phyloP scores from a whole-genome alignment of 2,797 vertebrate genomes.

The Pitangus sulphuratus region DNA sequence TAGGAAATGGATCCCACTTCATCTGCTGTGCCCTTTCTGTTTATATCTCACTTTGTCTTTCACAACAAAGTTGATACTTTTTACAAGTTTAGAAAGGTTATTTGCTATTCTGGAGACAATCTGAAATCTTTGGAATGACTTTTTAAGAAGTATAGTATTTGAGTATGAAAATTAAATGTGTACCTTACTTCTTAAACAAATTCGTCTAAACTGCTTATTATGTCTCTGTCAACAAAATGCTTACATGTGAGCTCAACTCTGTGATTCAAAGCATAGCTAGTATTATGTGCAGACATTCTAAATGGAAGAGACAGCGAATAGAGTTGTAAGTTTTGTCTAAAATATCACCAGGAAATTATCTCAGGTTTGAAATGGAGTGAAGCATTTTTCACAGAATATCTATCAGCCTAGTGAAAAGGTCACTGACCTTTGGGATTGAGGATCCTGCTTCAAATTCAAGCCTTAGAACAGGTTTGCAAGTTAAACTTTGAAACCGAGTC shows the following conservation, averaged over 20 bases:
- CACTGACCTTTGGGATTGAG: background rate
- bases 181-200: conserved; percentile 69
- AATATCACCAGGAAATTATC: background rate
- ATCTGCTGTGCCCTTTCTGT: background rate
- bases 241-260: conserved; percentile 38
- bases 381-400: background rate
- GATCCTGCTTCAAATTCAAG: background rate
- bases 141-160: conserved; percentile 59
- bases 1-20: background rate
- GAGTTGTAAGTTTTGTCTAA: background rate
- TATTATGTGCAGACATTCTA: background rate
- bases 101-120: conserved; percentile 38
- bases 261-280: background rate
- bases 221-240: conserved; percentile 69
- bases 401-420: background rate
- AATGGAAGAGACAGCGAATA: background rate
- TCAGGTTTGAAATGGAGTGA: background rate
- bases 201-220: conserved; percentile 71
- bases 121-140: conserved; percentile 69
- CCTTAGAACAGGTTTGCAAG: background rate
- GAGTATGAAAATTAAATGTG: conserved; percentile 72
- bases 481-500: background rate
- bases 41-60: conserved; percentile 15
- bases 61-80: conserved; percentile 34
- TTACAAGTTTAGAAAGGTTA: background rate